A percentile compares a stretch with the other conserved stretches of the same genome.
Conservation (phyloP, 2,888 invertebrate genomes). For the Phortica okadai region DNA sequence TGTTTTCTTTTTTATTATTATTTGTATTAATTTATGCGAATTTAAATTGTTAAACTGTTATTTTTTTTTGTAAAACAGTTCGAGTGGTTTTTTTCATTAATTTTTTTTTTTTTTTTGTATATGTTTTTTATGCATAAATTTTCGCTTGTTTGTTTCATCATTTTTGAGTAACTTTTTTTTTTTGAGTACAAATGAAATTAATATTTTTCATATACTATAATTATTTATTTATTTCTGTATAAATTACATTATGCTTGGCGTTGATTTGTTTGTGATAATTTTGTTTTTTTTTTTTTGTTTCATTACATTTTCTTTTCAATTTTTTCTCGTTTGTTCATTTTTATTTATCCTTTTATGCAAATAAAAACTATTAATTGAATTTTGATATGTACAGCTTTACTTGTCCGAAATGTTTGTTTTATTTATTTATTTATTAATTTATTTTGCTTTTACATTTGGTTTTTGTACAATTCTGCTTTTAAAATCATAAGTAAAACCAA, state of each 20-base stretch:
- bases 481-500: too few relatives aligned
- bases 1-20: not conserved
- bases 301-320: not conserved
- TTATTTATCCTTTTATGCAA: not conserved
- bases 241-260: not conserved
- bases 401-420: not conserved
- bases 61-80: too few relatives aligned
- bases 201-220: not conserved
- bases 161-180: not conserved
- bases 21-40: not conserved
- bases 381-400: slow-evolving; percentile 17
- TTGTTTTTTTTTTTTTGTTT: not conserved
- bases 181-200: not conserved
- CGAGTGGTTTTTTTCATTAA: too few relatives aligned
- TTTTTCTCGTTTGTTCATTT: not conserved
- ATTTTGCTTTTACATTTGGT: not conserved
- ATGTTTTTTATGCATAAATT: not conserved
- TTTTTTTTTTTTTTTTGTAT: not conserved
- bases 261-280: not conserved
- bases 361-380: slow-evolving; percentile 19
- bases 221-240: not conserved
- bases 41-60: not conserved
- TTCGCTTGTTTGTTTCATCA: not conserved
- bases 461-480: not conserved
- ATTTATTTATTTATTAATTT: not conserved